Evolutionary conservation across 1,140 invertebrate species (phyloP), one percentile per base, ranked within the genome.

Genomic region (Drosophila murphyi): DNA sequence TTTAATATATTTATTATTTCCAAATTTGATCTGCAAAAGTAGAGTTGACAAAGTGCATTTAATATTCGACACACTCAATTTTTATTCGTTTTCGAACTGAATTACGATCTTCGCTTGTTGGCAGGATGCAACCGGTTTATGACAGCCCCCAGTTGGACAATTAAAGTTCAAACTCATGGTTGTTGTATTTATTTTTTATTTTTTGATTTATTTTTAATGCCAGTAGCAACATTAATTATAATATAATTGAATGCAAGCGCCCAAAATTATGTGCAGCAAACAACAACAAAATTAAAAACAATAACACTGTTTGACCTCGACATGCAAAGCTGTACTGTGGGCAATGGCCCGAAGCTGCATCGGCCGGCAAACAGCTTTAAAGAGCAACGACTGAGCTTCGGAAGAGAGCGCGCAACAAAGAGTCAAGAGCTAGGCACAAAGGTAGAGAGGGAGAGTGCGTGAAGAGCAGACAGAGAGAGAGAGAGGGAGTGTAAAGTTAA

Each of bases 151-250:
- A 54, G 56, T 70, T 55, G 51, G 48, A n/a, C 69, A 83, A 89
- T 89, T 89, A 85, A 83, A 80, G 80, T 89, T 88, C 74, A 88
- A 89, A 89, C 85, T 89, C 80, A 80, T 72, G 80, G 80, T 52
- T 72, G 65, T 64, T 54, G 20, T 20, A 20, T 28, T 34, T 70
- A 47, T 32, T 63, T 51, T 48, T 32, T 59, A 10, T 5, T 48
- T 37, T 12, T 48, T 50, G 20, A 48, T 51, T 51, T 64, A 64
- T 78, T 68, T 81, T 78, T 68, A 68, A 87, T 76, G 45, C 41
- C 67, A 52, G 71, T 76, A 75, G 59, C 69, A 76, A 71, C 77
- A 76, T 72, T 74, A 88, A 83, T 88, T 88, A 89, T 78, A 89
- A 78, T 78, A 75, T 78, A 88, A 88, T 89, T 90, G 78, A 81